These are phyloP conservation scores for Mormyrus iriodes DNA, from an alignment of 2,113 vertebrate species.

Conservation along the genomic window DNA sequence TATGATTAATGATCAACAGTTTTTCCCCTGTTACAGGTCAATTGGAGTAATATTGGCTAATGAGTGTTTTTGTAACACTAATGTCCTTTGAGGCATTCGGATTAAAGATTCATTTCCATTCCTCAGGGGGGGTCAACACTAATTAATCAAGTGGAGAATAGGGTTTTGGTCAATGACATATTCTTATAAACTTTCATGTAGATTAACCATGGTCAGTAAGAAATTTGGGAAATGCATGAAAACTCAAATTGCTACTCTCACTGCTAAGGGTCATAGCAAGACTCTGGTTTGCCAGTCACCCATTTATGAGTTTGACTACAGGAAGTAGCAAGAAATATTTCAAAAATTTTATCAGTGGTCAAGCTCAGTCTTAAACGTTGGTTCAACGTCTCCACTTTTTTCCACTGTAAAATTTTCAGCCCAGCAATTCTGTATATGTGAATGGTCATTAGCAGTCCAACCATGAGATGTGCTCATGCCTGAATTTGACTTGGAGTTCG, in stretches of 20 bases:
- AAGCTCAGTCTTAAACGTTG: not conserved
- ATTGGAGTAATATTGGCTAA: slow-evolving; percentile 15
- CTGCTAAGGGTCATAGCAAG: not conserved
- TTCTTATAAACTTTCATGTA: slow-evolving; percentile 6
- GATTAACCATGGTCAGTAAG: not conserved
- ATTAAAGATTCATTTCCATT: slow-evolving; percentile 21
- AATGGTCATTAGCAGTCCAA: not conserved
- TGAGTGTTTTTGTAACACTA: slow-evolving; percentile 18
- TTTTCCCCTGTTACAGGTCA: slow-evolving; percentile 19
- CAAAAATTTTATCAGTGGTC: not conserved
- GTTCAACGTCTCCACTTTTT: not conserved
- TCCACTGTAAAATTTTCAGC: not conserved
- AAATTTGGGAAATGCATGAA: slow-evolving; percentile 17
- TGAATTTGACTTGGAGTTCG: not conserved
- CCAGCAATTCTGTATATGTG: too few species aligned
- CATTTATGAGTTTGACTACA: not conserved
- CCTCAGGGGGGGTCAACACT: slow-evolving; percentile 18
- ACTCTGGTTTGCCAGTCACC: not conserved
- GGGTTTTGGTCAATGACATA: slow-evolving; percentile 18
- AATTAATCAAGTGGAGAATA: slow-evolving; percentile 15
- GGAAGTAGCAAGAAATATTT: not conserved
- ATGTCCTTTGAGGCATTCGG: slow-evolving; percentile 13
- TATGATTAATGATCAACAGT: slow-evolving; percentile 22
- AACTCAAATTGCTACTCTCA: not conserved
- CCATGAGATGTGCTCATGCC: not conserved